Evolutionary conservation across 2,888 invertebrate genomes (phyloP).

Genomic region (Drosophila paucipuncta): DNA sequence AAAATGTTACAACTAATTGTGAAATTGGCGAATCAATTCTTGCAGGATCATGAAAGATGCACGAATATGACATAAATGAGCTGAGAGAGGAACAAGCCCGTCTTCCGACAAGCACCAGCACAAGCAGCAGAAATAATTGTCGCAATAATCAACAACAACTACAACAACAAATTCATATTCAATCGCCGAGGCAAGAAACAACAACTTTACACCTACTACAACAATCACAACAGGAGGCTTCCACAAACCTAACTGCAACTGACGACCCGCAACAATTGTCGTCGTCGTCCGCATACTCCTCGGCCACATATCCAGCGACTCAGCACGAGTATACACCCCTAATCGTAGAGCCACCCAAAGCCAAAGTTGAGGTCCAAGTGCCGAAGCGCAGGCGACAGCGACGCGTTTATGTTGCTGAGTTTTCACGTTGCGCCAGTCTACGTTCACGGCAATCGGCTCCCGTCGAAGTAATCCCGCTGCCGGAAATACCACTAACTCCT

Average conservation of each 20-base stretch:
- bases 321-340: conserved; percentile 39
- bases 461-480: conserved; percentile 6
- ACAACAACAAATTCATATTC: not conserved
- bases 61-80: conserved; percentile 83
- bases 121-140: conserved; percentile 20
- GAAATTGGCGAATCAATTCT: conserved; percentile 37
- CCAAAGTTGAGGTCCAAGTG: conserved; percentile 3
- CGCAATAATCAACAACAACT: conserved; percentile 9
- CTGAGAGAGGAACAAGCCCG: conserved; percentile 82
- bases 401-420: conserved; percentile 60
- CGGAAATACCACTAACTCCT: conserved; percentile 17
- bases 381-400: conserved; percentile 53
- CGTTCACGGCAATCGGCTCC: conserved; percentile 47
- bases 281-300: conserved; percentile 1
- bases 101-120: conserved; percentile 75
- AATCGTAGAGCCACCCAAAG: conserved; percentile 22
- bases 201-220: conserved; percentile 1
- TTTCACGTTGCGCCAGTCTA: conserved; percentile 57
- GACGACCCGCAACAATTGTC: conserved; percentile 1
- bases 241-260: conserved; percentile 20
- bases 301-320: conserved; percentile 42
- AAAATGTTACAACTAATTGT: conserved; percentile 3
- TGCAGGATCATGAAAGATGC: conserved; percentile 84
- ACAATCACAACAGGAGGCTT: conserved; percentile 16
- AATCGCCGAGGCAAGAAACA: conserved; percentile 2